Base-by-base conservation (phyloP, 2,797 vertebrate genomes). In the Otus scops region DNA sequence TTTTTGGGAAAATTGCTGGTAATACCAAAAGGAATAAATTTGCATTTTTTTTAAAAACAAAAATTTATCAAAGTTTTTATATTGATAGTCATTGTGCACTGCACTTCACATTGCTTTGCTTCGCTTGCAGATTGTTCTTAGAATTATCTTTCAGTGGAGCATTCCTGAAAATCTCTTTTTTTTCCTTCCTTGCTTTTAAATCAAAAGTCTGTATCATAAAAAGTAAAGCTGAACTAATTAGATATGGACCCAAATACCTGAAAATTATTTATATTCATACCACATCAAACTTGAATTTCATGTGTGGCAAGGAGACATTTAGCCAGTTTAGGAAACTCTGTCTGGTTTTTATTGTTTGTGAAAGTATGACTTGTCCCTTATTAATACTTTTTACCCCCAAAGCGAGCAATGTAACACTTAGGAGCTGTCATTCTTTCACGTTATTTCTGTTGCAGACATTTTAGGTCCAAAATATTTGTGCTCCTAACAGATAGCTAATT, bases 161-260 rank as follows among this genome's bases (percentile, higher is more conserved):
- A 7, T 27, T 85, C 85, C 88, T 96, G 84, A 93, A 97, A 95
- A 83, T 57, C 26, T 82, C 28, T 53, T 47, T 15, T 43, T 34
- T 57, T 47, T 71, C 18, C 27, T 67, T 50, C 11, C 56, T n/a
- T 80, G 9, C 77, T 78, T 94, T 81, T 92, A 71, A 94, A 88
- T 95, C 69, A 80, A 61, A 91, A 86, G 19, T 45, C 65, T 91
- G 34, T 65, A 32, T 92, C n/a, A 41, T 88, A 71, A 70, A 76
- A 86, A 94, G 63, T 90, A 86, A 97, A 96, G 54, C 86, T 94
- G 85, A 94, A 73, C 60, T 95, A 92, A 93, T 94, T 71, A 91
- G 77, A 36, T 26, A 24, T 88, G 69, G 95, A 74, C 61, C 53
- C 87, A 64, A 91, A 45, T 36, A 90, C 45, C 79, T 85, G 74